Base-by-base conservation (phyloP, 1,140 invertebrate species). In the Pseudobourletiella spinata region DNA sequence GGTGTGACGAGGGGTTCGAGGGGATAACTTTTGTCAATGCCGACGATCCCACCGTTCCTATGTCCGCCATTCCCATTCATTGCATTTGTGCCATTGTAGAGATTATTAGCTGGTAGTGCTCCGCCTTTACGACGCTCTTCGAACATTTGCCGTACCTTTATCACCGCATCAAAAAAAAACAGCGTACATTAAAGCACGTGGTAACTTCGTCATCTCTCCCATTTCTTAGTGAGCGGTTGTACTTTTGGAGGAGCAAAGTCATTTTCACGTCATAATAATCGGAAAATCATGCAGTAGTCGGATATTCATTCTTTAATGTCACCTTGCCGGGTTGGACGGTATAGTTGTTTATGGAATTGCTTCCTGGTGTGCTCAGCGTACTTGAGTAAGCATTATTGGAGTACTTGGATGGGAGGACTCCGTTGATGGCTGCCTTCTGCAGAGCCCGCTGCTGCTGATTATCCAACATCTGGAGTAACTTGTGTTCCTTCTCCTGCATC, bases 21-120 rank as follows among this genome's bases (percentile, higher is more conserved):
- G 0, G 86, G 86, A 75, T 89, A 86, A 72, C 86, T 87, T 61
- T 85, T 84, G 76, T 90, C 87, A 66, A 88, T 85, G 28, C 87
- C 87, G 51, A 78, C 79, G 4, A 80, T 80, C 52, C 80, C 82
- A n/a, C 78, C 80, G 51, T 81, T 81, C 51, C 50, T 51, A 51
- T 42, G 81, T 55, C 80, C 82, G 16, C 78, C 80, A 52, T 55
- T 55, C n/a, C 54, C 62, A 20, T 39, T 52, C 14, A 22, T 55
- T 22, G 3, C 22, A 8, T 14, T 59, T 15, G 29, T 48, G 29
- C 30, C 29, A 20, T 29, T 35, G 66, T 20, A 24, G 50, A 59
- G 16, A 52, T 22, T 52, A 24, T 39, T 39, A 11, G 46, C 6
- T 25, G 16, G 46, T n/a, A n/a, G 18, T 48, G 6, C 46, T 11